Conservation (phyloP, 2,113 vertebrate genomes). For the Perognathus longimembris region DNA sequence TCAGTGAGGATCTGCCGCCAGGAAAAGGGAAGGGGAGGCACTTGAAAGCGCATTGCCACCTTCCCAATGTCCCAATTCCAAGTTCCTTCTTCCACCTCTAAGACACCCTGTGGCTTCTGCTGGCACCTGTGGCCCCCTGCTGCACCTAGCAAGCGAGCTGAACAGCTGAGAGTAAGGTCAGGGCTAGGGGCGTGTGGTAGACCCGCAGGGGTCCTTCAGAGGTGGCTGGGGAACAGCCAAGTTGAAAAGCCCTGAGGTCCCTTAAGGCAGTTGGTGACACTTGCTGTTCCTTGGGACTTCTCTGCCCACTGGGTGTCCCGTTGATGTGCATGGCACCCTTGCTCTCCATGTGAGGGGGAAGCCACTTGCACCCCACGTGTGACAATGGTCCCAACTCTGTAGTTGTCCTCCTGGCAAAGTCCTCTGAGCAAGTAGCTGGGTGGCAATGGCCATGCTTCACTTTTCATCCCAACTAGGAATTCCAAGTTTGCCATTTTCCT, state of each 20-base stretch:
- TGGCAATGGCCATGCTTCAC: not conserved
- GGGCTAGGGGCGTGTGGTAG: not conserved
- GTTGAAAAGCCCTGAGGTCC: not conserved
- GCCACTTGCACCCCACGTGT: too few relatives aligned
- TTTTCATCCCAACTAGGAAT: too few relatives aligned
- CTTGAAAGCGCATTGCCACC: not conserved
- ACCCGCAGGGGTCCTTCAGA: too few relatives aligned
- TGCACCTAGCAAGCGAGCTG: accelerated
- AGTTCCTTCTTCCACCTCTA: not conserved
- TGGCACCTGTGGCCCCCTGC: not conserved
- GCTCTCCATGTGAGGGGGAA: not conserved
- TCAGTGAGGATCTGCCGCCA: not conserved
- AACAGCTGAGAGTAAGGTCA: accelerated
- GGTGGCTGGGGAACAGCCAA: not conserved
- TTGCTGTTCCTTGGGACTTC: constrained; percentile 27
- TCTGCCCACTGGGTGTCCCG: not conserved
- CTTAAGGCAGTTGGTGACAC: constrained; percentile 56
- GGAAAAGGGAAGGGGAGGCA: not conserved
- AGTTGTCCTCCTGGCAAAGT: not conserved
- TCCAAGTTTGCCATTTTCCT: not conserved
- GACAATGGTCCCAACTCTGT: too few relatives aligned
- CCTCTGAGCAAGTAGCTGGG: accelerated
- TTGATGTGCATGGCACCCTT: not conserved
- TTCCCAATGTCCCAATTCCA: not conserved
- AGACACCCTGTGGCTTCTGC: not conserved